These are phyloP conservation scores for Adrianichthys oophorus DNA, from an alignment of 2,797 vertebrate genomes.

Conservation along the genomic window DNA sequence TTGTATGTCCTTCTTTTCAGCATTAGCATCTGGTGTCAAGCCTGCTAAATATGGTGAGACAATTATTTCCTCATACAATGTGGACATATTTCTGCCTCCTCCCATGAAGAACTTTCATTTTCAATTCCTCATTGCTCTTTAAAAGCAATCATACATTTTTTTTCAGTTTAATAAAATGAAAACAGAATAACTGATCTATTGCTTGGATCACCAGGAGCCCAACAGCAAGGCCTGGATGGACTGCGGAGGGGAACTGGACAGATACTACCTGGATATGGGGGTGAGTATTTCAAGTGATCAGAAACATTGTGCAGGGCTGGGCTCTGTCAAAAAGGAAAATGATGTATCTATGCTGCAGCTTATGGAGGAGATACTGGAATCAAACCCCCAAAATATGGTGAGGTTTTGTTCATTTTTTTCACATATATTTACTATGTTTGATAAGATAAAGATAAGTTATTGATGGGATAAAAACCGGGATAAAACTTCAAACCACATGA, in stretches of 20 bases:
- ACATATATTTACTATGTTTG: neutral
- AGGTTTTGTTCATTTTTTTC: neutral
- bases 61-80: neutral
- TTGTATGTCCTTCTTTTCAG: constrained; percentile 29
- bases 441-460: no score
- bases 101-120: no score
- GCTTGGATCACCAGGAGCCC: constrained; percentile 26
- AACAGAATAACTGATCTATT: neutral
- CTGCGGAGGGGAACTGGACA: constrained; percentile 44
- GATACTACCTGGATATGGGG: constrained; percentile 47
- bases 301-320: neutral
- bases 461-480: no score
- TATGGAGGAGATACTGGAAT: constrained; percentile 47
- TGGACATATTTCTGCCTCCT: no score
- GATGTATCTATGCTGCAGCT: constrained; percentile 29
- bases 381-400: constrained; percentile 60
- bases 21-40: constrained; percentile 51
- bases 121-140: no score
- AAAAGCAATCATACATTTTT: no score
- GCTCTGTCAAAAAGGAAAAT: neutral
- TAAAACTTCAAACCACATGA: neutral
- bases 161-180: neutral
- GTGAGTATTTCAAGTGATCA: constrained; percentile 24
- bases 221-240: constrained; percentile 47
- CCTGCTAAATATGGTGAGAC: constrained; percentile 66